Conservation (phyloP, 2,113 vertebrate species). For the Ictalurus punctatus region DNA sequence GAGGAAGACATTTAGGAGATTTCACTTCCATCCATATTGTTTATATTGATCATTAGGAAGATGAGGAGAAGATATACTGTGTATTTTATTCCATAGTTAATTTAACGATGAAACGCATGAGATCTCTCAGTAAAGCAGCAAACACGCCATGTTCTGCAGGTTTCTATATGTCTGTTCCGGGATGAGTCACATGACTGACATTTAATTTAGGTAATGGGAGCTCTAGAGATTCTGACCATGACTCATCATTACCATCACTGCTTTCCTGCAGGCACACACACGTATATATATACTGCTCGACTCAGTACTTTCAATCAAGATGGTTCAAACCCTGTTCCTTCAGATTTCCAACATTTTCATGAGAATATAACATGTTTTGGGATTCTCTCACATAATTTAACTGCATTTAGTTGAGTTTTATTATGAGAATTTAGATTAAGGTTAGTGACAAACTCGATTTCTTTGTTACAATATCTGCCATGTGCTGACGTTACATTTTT, state of each 20-base stretch:
- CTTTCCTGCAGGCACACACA: neutral
- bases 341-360: too few relatives aligned
- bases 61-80: neutral
- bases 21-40: neutral
- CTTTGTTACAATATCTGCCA: neutral
- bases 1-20: neutral
- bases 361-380: neutral
- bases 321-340: neutral
- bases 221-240: constrained; percentile 22
- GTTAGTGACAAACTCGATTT: neutral
- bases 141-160: neutral
- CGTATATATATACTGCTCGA: neutral
- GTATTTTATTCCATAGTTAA: neutral
- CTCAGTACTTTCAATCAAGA: neutral
- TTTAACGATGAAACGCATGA: neutral
- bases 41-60: neutral
- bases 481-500: neutral
- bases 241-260: constrained; percentile 30
- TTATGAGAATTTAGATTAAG: neutral
- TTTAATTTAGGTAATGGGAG: constrained; percentile 35
- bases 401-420: neutral
- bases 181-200: constrained; percentile 25
- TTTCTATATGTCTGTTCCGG: neutral
- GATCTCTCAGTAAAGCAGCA: neutral
- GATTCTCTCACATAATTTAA: neutral